These are phyloP conservation scores for Etheostoma cragini DNA, from an alignment of 2,113 vertebrate genomes.

Conservation along the genomic window DNA sequence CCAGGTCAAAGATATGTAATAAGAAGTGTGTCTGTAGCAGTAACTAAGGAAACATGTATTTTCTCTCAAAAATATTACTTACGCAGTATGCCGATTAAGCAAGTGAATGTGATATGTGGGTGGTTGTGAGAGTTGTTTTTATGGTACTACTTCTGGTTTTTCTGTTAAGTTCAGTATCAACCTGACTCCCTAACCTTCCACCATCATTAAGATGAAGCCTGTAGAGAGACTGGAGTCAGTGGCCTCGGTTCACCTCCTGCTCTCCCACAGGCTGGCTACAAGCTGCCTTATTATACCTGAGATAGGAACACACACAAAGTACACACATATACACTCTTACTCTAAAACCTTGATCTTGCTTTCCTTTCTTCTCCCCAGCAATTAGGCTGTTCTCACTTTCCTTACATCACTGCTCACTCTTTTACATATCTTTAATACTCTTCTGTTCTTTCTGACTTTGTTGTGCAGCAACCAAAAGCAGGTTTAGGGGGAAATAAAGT, in stretches of 20 bases:
- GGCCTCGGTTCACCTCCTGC: conserved; percentile 39
- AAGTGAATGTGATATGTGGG: not conserved
- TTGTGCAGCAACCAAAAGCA: conserved; percentile 32
- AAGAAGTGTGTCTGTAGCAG: not conserved
- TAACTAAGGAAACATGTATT: not conserved
- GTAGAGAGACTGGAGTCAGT: conserved; percentile 34
- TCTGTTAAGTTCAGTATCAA: not conserved
- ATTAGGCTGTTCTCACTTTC: conserved; percentile 28
- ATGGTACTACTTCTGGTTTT: not conserved
- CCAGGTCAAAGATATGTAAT: not conserved
- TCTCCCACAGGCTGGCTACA: conserved; percentile 20
- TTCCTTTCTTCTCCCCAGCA: conserved; percentile 14
- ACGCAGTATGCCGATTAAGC: not conserved
- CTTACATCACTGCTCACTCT: conserved; percentile 14
- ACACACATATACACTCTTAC: not conserved
- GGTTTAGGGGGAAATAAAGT: conserved; percentile 30
- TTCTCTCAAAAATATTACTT: not conserved
- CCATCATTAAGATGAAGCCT: conserved; percentile 42
- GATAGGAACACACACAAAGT: not conserved
- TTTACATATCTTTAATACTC: conserved; percentile 5
- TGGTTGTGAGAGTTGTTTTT: not conserved
- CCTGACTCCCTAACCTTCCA: conserved; percentile 13
- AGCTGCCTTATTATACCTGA: conserved; percentile 29
- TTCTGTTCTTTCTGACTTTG: conserved; percentile 8
- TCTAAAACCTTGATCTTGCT: conserved; percentile 18